Evolutionary conservation across 2,888 invertebrate genomes (phyloP), one percentile per base, ranked within the genome.

Genomic region (Campaea margaritaria): DNA sequence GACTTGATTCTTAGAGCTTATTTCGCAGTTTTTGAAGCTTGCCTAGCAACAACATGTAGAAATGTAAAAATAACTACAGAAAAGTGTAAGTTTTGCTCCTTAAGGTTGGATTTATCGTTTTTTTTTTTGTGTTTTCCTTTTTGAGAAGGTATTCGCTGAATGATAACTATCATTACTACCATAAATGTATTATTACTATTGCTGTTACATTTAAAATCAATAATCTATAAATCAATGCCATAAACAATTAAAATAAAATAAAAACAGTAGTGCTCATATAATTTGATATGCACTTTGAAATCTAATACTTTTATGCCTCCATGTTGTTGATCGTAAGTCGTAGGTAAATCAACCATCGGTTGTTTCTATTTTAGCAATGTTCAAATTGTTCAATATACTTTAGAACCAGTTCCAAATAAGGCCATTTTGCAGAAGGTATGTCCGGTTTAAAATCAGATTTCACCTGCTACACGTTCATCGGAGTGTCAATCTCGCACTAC

Each of bases 1-100:
- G n/a, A 42, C 8, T 42, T 43, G 15, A 28, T 7, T 46, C n/a
- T 21, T 54, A 13, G 16, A 15, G 48, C 48, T 54, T 12, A 48
- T 34, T 48, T 48, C 7, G 14, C 27, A 47, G 27, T 46, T 54
- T 45, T 54, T 54, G 31, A 39, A 31, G 28, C 16, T 36, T 34
- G 41, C 41, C 12, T 28, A 38, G 41, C 10, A 15, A 15, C 16
- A 34, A 16, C 9, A 12, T 15, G 9, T 36, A 4, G 42, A 5
- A 9, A 42, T 34, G 12, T 41, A n/a, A 49, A 48, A n/a, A 7
- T 38, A 21, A 13, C 5, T n/a, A 16, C 3, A 21, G 21, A 21
- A 21, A n/a, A 21, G 16, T 16, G 8, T 3, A 1, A 4, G n/a
- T 36, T 38, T 21, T 21, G 21, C 5, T 21, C 21, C n/a, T n/a